A percentile compares a stretch with the other conserved stretches of the same genome.
These are phyloP conservation scores for Beroe ovata DNA, from an alignment of 37 sponge, comb jelly and placozoan species.

Conservation along the genomic window DNA sequence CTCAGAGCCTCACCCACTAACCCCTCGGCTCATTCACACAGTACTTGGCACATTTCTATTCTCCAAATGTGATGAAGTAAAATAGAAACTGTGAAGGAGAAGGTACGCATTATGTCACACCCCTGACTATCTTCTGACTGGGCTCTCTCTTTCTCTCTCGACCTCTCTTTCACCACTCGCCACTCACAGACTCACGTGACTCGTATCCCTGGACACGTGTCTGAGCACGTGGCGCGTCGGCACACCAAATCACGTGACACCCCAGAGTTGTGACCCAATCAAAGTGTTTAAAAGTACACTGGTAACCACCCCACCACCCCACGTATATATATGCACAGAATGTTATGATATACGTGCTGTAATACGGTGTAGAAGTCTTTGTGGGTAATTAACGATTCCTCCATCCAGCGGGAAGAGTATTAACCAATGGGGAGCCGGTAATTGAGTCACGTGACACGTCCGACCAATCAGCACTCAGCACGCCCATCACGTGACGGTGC, in stretches of 20 bases:
- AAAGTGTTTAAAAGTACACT: background rate
- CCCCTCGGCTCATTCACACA: no score
- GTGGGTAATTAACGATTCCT: slow-evolving; percentile 44
- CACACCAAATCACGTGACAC: background rate
- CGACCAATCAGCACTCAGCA: background rate
- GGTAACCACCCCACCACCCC: background rate
- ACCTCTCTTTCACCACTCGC: background rate
- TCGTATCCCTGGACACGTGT: background rate
- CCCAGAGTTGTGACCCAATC: background rate
- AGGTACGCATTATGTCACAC: no score
- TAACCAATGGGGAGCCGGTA: slow-evolving; percentile 2
- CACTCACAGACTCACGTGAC: background rate
- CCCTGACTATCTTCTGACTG: background rate
- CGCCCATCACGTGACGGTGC: background rate
- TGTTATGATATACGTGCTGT: background rate
- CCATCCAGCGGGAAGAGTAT: background rate
- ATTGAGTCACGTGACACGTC: background rate
- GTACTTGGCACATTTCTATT: no score
- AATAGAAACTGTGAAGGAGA: no score
- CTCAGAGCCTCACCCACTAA: no score
- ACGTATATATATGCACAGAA: background rate
- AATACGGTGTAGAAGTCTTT: slow-evolving; percentile 22
- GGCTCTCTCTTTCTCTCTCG: background rate
- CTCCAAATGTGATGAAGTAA: no score
- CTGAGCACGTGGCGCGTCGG: background rate